These are phyloP conservation scores for Caprella mutica DNA, from an alignment of 2,888 invertebrate genomes.

Conservation along the genomic window DNA sequence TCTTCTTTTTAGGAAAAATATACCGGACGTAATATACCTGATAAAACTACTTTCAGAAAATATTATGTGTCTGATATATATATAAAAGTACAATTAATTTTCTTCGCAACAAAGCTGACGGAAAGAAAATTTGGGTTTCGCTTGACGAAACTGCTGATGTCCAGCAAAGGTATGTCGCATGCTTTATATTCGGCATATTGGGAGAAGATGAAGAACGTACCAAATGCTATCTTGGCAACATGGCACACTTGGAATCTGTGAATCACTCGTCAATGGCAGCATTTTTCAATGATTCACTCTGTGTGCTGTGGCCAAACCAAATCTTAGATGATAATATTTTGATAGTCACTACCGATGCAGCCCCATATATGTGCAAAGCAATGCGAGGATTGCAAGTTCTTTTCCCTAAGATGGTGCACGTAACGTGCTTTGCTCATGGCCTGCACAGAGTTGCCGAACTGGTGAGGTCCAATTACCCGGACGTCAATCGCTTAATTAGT, in stretches of 20 bases:
- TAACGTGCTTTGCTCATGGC: background rate
- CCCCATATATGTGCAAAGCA: background rate
- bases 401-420: background rate
- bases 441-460: background rate
- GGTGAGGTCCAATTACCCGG: background rate
- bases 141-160: slow-evolving; percentile 3
- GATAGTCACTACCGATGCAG: background rate
- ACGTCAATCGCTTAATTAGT: background rate
- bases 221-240: slow-evolving; percentile 1
- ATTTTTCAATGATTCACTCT: background rate
- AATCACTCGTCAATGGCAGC: background rate
- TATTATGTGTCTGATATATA: too few species aligned
- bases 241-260: background rate
- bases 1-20: background rate
- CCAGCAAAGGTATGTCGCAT: background rate
- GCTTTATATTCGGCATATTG: background rate
- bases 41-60: background rate
- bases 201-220: background rate
- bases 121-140: slow-evolving; percentile 4
- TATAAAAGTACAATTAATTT: background rate
- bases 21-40: background rate
- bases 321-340: background rate
- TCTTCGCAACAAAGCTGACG: background rate
- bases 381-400: background rate
- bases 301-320: background rate